Evolutionary conservation across 2,797 vertebrate species (phyloP), one percentile per base, ranked within the genome.

Genomic region (Gephyroberyx darwinii): DNA sequence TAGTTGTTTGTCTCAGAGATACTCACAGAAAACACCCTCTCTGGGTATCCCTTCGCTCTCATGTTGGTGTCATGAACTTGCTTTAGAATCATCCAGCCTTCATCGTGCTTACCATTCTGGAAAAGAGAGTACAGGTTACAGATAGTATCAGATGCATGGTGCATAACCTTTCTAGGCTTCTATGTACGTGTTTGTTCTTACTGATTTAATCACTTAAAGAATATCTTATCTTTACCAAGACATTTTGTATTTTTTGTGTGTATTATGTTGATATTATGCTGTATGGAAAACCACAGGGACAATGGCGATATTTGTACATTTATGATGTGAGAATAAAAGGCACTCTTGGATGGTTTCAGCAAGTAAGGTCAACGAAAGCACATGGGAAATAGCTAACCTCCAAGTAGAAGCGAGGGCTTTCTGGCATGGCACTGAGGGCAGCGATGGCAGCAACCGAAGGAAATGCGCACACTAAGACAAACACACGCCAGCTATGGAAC

Each of bases 401-500:
- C 67, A 98, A 87, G 91, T 93, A 98, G 94, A 97, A 99, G 80
- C 97, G 97, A 0, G 97, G 98, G 89, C 98, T 99, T 88, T 99
- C 98, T 0, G 98, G 98, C 96, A 98, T 95, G 5, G 94, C 95
- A 74, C 88, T 98, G 86, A 99, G 95, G 0, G 97, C 96, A 3
- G 93, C 95, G 0, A 99, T 98, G 91, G 98, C 97, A 0, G 96
- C 96, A 14, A 99, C 96, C 0, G 97, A 94, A 0, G 98, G 98
- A 72, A 99, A 96, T 5, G 96, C 97, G 12, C 96, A 97, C 70
- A 99, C 97, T 1, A 99, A 91, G 45, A 99, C 98, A 26, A 99
- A 99, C 74, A 99, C 98, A 31, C 98, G 94, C 98, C 98, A 99
- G 94, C 98, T 99, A 81, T 99, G 98, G 93, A 99, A 99, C 88